Base-by-base conservation (phyloP, 2,797 vertebrate genomes). In the Bradypodion ventrale region DNA sequence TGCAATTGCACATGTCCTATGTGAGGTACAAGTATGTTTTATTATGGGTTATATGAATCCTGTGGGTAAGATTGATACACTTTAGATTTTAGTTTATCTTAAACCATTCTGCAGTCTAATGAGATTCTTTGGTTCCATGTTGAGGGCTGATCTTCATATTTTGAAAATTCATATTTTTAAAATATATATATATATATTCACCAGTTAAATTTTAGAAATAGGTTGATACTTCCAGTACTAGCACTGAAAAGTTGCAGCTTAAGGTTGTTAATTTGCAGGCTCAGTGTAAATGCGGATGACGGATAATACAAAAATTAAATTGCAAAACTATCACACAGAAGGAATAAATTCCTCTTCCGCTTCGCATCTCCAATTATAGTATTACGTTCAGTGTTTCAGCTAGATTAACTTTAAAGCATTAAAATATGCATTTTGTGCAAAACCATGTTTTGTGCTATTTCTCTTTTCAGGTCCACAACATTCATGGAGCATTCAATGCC, bases 401-500 rank as follows among this genome's bases (percentile, higher is more conserved):
- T 78, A 49, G 29, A 78, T 73, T 25, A 8, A 40, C 37, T n/a
- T 46, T 19, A 6, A 65, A 52, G 19, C 29, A 60, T n/a, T 4
- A 70, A 86, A 85, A 4, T 37, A 56, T 65, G 32, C 70, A 82
- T 35, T 84, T 75, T 87, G 56, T 89, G 32, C 44, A 40, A 29
- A 66, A 13, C 86, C 88, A 86, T 52, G 84, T 92, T 82, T 82
- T 80, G 1, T 0, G 2, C 9, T 75, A 77, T 89, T 88, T 87
- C 87, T 62, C 86, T 93, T 93, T 91, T 9, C 95, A 99, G 98
- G 98, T 98, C 89, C 96, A 97, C 46, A 98, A 97, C 0, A 96
- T 99, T 85, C 98, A 98, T 0, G 99, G 98, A 86, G 98, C 99
- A 2, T 99, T 99, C 94, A 99, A 99, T 69, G 99, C 99, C 16